Evolutionary conservation across 2,888 invertebrate species (phyloP), one percentile per base, ranked within the genome.

Genomic region (Leucophenga maculata): DNA sequence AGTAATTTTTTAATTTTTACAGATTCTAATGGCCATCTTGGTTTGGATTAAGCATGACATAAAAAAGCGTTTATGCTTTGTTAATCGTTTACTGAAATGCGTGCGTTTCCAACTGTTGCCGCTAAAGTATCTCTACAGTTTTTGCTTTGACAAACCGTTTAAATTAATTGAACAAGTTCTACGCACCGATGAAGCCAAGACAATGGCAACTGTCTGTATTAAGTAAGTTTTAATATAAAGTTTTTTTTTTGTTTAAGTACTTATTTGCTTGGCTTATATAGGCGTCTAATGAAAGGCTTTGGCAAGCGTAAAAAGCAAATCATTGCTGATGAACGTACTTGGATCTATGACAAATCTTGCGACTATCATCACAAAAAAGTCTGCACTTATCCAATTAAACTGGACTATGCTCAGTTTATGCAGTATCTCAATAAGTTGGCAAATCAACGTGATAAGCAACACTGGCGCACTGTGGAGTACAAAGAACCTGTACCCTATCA

Each of bases 191-290:
- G 52, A 69, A 39, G 68, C 54, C 31, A 69, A 54, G 13, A 59
- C 79, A 80, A 78, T 71, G 78, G 82, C 80, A 79, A 79, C 78
- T 74, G 78, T 64, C 67, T 69, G 73, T 69, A 16, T 57, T n/a
- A 57, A 26, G 57, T 57, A 32, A 57, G 57, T 52, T n/a, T 52
- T 8, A 39, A 11, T 39, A 39, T 39, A 6, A 39, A 6, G 3
- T 39, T 39, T 39, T 39, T 39, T 1, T 39, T 39, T 39, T 39
- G 1, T 39, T 6, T 39, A 8, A 6, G 8, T 11, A 39, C 3
- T 39, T 39, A 39, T 6, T 39, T 39, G 3, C 8, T 39, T 31
- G 8, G 31, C n/a, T 6, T n/a, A 26, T 57, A n/a, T 11, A 57
- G 57, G 22, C 22, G 31, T 6, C 31, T 57, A 57, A 31, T 31